A percentile compares a stretch with the other conserved stretches of the same genome.
Evolutionary conservation across 2,797 vertebrate genomes (phyloP).

Genomic region (Vultur gryphus): DNA sequence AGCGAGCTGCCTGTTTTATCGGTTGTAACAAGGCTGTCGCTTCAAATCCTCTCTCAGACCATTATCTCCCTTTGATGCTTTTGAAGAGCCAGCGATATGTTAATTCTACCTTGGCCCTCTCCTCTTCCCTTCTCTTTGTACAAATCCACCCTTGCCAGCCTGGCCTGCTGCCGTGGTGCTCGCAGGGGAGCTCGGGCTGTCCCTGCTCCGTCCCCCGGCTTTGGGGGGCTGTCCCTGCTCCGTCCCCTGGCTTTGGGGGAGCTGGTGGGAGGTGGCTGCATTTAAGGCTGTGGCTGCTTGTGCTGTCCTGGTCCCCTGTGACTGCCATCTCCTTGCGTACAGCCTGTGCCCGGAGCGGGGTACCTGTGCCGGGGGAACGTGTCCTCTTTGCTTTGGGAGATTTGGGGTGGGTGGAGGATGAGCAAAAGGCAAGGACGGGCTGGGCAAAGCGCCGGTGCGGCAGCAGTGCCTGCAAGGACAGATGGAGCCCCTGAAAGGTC

Average conservation of each 20-base stretch:
- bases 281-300: not conserved
- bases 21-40: constrained; percentile 35
- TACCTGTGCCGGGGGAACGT: accelerated
- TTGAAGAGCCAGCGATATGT: constrained; percentile 52
- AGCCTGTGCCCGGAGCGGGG: not conserved
- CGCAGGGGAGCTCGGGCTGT: not conserved
- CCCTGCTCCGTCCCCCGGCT: too few species aligned
- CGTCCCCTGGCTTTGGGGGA: not conserved
- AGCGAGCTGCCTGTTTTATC: not conserved
- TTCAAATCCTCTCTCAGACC: constrained; percentile 47
- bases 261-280: not conserved
- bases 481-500: not conserved
- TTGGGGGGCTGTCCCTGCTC: not conserved
- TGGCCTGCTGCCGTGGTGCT: not conserved
- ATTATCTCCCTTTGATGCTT: constrained; percentile 63
- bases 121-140: not conserved
- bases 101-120: constrained; percentile 40
- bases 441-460: not conserved
- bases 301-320: not conserved
- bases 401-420: not conserved
- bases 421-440: not conserved
- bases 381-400: not conserved
- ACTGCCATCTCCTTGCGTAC: accelerated
- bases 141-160: not conserved
- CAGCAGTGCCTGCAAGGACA: not conserved